Conservation (phyloP, 2,113 vertebrate genomes). For the Antigone vipio region DNA sequence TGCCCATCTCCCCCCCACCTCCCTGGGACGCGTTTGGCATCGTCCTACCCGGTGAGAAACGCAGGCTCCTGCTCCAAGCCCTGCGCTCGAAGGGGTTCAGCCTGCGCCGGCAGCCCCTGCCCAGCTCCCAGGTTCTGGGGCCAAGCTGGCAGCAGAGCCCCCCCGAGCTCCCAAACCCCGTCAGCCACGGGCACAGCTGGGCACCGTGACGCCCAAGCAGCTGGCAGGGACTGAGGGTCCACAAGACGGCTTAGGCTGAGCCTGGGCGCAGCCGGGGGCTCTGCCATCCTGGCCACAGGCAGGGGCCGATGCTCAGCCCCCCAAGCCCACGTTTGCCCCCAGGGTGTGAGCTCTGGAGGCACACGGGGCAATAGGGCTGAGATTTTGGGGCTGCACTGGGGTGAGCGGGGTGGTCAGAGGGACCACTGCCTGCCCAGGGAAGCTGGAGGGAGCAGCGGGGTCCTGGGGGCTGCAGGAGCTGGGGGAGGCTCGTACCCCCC, state of each 20-base stretch:
- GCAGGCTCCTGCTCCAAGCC: neutral
- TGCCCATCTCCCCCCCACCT: fast-evolving
- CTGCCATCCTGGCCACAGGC: neutral
- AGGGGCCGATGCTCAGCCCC: neutral
- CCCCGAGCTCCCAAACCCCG: neutral
- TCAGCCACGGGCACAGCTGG: neutral
- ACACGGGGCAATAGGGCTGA: fast-evolving
- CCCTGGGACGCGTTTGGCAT: fast-evolving
- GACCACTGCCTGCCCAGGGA: neutral
- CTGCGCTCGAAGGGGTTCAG: neutral
- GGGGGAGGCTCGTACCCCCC: neutral
- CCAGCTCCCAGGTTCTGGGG: neutral
- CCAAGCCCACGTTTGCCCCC: neutral
- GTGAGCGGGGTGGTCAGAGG: neutral
- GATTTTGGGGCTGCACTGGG: neutral
- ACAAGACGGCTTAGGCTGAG: neutral
- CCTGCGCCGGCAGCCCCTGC: neutral
- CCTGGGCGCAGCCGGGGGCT: neutral
- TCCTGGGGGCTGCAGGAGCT: neutral
- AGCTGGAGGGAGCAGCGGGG: neutral
- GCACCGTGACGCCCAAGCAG: fast-evolving
- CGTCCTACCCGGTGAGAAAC: neutral
- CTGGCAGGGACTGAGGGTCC: neutral
- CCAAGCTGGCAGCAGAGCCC: neutral
- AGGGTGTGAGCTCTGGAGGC: neutral